Evolutionary conservation across 2,797 vertebrate genomes (phyloP).

Genomic region (Lepus townsendii): DNA sequence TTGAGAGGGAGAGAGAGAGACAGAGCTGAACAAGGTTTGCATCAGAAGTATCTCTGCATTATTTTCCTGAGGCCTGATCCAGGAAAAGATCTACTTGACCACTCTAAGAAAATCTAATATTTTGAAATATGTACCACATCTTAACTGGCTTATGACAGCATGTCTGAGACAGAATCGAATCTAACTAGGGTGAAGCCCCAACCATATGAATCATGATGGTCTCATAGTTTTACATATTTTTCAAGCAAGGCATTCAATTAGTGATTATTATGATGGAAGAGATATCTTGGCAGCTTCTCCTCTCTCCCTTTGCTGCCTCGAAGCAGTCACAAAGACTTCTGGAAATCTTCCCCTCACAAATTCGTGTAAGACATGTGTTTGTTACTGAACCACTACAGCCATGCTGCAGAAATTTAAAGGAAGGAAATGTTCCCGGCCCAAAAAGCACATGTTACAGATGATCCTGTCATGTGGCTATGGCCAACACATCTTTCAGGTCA

Average conservation of each 20-base stretch:
- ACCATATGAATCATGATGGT: slow-evolving; percentile 62
- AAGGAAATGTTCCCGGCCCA: slow-evolving; percentile 43
- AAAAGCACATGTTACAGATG: slow-evolving; percentile 64
- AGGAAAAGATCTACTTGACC: background rate
- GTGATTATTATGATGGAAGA: slow-evolving; percentile 63
- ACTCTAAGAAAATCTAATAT: slow-evolving; percentile 45
- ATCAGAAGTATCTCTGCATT: background rate
- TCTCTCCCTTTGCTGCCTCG: slow-evolving; percentile 17
- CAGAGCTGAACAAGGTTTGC: background rate
- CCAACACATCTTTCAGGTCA: slow-evolving; percentile 45
- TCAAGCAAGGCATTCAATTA: slow-evolving; percentile 73
- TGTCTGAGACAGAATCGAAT: slow-evolving; percentile 66
- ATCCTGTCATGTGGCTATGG: slow-evolving; percentile 7
- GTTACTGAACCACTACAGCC: slow-evolving; percentile 23
- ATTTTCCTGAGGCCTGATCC: background rate
- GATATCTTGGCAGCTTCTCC: slow-evolving; percentile 17
- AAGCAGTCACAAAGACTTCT: slow-evolving; percentile 54
- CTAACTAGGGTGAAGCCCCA: slow-evolving; percentile 38
- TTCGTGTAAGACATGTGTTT: slow-evolving; percentile 49
- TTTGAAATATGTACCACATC: slow-evolving; percentile 59
- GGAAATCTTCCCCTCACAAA: slow-evolving; percentile 54
- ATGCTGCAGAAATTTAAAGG: slow-evolving; percentile 20
- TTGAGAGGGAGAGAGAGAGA: background rate
- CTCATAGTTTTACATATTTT: slow-evolving; percentile 73
- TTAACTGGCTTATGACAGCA: slow-evolving; percentile 65